Conservation (phyloP, 2,113 vertebrate species). For the Miniopterus natalensis region DNA sequence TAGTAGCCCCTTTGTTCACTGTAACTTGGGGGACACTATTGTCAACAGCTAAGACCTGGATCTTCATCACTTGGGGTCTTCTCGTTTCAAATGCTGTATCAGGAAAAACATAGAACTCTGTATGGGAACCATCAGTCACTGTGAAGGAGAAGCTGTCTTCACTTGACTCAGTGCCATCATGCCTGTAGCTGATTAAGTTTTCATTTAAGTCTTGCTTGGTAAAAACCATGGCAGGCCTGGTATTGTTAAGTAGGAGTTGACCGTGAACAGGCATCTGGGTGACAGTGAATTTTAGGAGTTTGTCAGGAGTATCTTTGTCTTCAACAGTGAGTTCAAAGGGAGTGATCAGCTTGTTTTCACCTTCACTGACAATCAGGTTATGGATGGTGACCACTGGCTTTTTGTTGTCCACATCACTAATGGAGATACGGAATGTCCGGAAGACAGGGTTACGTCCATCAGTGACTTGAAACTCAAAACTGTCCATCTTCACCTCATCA, state of each 20-base stretch:
- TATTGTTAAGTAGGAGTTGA: constrained; percentile 93
- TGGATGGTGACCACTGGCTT: constrained; percentile 95
- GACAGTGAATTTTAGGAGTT: constrained; percentile 91
- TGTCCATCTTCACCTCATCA: constrained; percentile 97
- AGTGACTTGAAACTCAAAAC: constrained; percentile 98
- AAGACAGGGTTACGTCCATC: constrained; percentile 97
- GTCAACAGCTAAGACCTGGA: constrained; percentile 92
- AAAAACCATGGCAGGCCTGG: constrained; percentile 90
- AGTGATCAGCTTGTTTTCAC: constrained; percentile 95
- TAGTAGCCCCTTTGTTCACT: constrained; percentile 94
- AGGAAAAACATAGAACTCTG: constrained; percentile 96
- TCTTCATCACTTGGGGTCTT: constrained; percentile 95
- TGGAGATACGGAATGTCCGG: constrained; percentile 97
- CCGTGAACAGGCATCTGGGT: constrained; percentile 95
- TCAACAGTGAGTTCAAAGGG: constrained; percentile 97
- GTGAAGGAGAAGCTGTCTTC: constrained; percentile 97
- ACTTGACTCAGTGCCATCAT: constrained; percentile 93
- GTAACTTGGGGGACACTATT: constrained; percentile 93
- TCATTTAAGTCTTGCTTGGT: constrained; percentile 97
- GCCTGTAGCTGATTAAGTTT: constrained; percentile 96
- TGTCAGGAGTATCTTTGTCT: constrained; percentile 94
- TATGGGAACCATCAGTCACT: constrained; percentile 96
- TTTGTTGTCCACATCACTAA: constrained; percentile 97
- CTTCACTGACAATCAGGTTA: constrained; percentile 91
- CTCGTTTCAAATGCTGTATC: constrained; percentile 94